Evolutionary conservation across 2,888 invertebrate genomes (phyloP).

Genomic region (Agrotis puta): DNA sequence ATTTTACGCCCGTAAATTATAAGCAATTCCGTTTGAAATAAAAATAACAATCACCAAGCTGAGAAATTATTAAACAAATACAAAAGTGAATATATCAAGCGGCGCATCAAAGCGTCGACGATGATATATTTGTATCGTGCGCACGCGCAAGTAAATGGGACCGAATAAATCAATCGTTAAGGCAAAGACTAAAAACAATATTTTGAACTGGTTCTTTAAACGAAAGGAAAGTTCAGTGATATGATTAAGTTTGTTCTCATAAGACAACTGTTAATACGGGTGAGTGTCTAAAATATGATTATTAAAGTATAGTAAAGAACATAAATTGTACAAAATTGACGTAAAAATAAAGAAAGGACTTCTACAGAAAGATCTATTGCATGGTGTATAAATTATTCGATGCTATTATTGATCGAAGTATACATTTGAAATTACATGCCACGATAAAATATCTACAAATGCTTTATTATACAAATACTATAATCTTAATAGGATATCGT

Average conservation of each 20-base stretch:
- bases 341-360: too few species aligned
- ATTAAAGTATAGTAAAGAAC: too few species aligned
- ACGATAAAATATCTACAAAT: too few species aligned
- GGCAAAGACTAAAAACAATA: conserved; percentile 70
- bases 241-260: not conserved
- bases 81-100: conserved; percentile 73
- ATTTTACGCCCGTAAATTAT: conserved; percentile 56
- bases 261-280: not conserved
- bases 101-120: conserved; percentile 74
- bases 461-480: too few species aligned
- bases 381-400: too few species aligned
- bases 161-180: conserved; percentile 76
- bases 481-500: too few species aligned
- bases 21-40: conserved; percentile 60
- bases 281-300: too few species aligned
- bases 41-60: conserved; percentile 61
- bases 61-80: conserved; percentile 73
- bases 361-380: too few species aligned
- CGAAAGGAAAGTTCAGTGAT: not conserved
- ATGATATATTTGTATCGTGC: conserved; percentile 80
- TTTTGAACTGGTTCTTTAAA: not conserved
- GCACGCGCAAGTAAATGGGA: conserved; percentile 79
- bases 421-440: too few species aligned
- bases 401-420: too few species aligned
- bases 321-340: too few species aligned